phyloP scores from a whole-genome alignment of 2,888 invertebrate species.

The Galerucella nymphaeae region DNA sequence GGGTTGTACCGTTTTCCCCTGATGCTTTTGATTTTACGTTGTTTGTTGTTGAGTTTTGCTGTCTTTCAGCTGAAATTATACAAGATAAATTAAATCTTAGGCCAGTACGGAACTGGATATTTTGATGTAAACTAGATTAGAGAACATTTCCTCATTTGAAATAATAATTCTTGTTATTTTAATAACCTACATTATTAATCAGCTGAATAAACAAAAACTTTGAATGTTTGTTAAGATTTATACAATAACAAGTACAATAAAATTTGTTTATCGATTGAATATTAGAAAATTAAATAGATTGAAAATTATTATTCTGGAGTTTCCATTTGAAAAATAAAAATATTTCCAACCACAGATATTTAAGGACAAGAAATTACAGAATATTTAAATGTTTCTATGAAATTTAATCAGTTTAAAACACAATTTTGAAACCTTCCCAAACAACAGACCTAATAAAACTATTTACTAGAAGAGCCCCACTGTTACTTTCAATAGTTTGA shows the following conservation, averaged over 20 bases:
- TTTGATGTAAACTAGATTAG: slow-evolving; percentile 22
- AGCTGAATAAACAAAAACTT: slow-evolving; percentile 1
- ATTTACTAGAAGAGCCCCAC: no score
- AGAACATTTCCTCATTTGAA: slow-evolving; percentile 15
- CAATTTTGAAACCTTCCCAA: no score
- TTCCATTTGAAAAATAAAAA: no score
- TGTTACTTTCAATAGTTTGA: no score
- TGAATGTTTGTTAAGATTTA: not conserved
- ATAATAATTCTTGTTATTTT: slow-evolving; percentile 7
- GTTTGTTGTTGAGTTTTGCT: slow-evolving; percentile 73
- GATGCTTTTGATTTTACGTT: slow-evolving; percentile 69
- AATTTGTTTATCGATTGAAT: not conserved
- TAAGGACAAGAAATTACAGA: no score
- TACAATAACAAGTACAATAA: not conserved
- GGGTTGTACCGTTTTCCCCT: slow-evolving; percentile 66
- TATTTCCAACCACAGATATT: no score
- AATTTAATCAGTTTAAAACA: no score
- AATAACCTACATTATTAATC: slow-evolving; percentile 23
- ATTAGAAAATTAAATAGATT: not conserved
- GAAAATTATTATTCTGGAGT: not conserved
- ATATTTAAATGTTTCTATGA: no score
- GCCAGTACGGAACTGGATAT: no score
- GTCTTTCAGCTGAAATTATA: slow-evolving; percentile 75
- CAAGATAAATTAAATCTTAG: no score
- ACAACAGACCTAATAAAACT: no score